A percentile compares a stretch with the other conserved stretches of the same genome.
These are phyloP conservation scores for Orthonychiurus folsomi DNA, from an alignment of 2,888 invertebrate genomes.

Conservation along the genomic window DNA sequence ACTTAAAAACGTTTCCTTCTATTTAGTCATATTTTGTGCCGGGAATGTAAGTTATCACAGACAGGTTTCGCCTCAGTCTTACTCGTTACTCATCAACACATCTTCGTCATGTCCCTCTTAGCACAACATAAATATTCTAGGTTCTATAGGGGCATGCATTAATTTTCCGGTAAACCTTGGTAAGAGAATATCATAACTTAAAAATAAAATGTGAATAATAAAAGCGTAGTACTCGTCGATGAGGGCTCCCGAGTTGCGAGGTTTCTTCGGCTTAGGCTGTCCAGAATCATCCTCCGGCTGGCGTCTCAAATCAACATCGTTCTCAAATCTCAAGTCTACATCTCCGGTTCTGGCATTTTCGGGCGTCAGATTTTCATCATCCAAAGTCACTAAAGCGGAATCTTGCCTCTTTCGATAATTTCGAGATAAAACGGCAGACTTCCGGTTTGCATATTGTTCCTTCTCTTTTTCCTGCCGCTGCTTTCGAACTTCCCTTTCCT, in stretches of 20 bases:
- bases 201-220: conserved; percentile 19
- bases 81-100: neutral
- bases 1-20: neutral
- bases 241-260: conserved; percentile 13
- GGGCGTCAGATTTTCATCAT: conserved; percentile 15
- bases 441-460: conserved; percentile 22
- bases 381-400: neutral
- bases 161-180: neutral
- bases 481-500: conserved; percentile 8
- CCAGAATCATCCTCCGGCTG: neutral
- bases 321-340: conserved; percentile 30
- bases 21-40: too few species aligned
- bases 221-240: conserved; percentile 38
- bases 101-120: neutral
- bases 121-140: neutral
- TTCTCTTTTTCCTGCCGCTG: neutral
- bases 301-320: conserved; percentile 28
- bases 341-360: conserved; percentile 16
- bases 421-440: conserved; percentile 22
- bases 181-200: too few species aligned
- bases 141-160: conserved; percentile 1
- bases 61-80: neutral
- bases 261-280: neutral
- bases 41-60: conserved; percentile 1
- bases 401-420: conserved; percentile 24